phyloP scores from a whole-genome alignment of 2,113 vertebrate species.

The Pterocles gutturalis region DNA sequence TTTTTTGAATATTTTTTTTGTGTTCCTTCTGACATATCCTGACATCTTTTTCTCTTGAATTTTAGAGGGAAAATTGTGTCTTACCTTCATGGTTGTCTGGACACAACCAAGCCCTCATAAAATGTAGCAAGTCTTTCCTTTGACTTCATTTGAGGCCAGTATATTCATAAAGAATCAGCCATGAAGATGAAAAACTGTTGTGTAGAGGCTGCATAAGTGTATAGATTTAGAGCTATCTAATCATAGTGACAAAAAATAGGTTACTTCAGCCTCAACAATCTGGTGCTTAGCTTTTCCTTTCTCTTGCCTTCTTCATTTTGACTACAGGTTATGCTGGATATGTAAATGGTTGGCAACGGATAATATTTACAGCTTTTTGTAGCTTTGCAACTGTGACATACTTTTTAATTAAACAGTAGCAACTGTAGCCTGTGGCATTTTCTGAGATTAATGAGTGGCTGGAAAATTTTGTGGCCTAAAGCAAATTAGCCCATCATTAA shows the following conservation, averaged over 20 bases:
- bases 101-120: neutral
- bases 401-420: conserved; percentile 36
- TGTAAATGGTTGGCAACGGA: neutral
- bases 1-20: neutral
- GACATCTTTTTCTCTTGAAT: neutral
- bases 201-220: neutral
- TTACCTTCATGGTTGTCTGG: neutral
- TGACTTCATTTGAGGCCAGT: neutral
- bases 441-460: conserved; percentile 44
- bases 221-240: neutral
- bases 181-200: neutral
- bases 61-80: neutral
- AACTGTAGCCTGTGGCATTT: conserved; percentile 34
- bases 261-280: neutral
- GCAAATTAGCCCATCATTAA: conserved; percentile 55
- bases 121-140: neutral
- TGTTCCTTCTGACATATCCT: neutral
- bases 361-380: conserved; percentile 13
- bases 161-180: neutral
- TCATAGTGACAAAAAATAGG: neutral
- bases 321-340: conserved; percentile 4
- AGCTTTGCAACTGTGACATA: conserved; percentile 18
- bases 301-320: neutral
- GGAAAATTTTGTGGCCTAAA: conserved; percentile 5
- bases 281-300: neutral